Base-by-base conservation (phyloP, 1,140 invertebrate genomes). In the Penaeus chinensis region DNA sequence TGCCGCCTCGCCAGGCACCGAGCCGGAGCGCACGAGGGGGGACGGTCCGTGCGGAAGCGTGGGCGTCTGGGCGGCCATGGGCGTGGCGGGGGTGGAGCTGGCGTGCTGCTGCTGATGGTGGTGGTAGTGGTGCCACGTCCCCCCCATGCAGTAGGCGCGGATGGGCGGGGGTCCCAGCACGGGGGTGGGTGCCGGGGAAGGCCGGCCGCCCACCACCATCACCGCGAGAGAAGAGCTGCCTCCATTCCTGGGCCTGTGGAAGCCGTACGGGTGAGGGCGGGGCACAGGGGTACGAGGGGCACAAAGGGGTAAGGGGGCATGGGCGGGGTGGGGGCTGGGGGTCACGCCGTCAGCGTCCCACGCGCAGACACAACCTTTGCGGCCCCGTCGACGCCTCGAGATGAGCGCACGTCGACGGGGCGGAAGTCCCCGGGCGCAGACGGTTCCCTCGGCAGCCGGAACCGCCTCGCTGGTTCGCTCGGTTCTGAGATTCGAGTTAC, bases 41-140 rank as follows among this genome's bases (percentile, higher is more conserved):
- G 89, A 90, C 19, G 89, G 89, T 16, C 87, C 87, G 37, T 90
- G 89, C 8, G 88, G 85, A n/a, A 87, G 85, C 54, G 85, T 87
- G 85, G 84, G 85, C 80, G 85, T 87, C 54, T 87, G 82, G 69
- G 82, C 85, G 37, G 82, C 89, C 82, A 89, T 80, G 69, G 90
- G 86, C 37, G 90, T 89, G 65, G 88, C 88, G 54, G 90, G 88
- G 32, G 90, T 90, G 69, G 90, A 89, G 74, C 86, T 86, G 81
- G 90, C 63, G 54, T 89, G 83, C 69, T 78, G 82, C 69, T 61
- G 27, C 19, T 42, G 69, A 60, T 87, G 80, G 85, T 71, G 54
- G 85, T 82, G 60, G 69, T 87, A 69, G 62, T 85, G 81, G 80
- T 87, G 85, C 85, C 85, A 87, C 32, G 85, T 76, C 79, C 85